Evolutionary conservation across 2,113 vertebrate genomes (phyloP), one percentile per base, ranked within the genome.

Genomic region (Oncorhynchus gorbuscha): DNA sequence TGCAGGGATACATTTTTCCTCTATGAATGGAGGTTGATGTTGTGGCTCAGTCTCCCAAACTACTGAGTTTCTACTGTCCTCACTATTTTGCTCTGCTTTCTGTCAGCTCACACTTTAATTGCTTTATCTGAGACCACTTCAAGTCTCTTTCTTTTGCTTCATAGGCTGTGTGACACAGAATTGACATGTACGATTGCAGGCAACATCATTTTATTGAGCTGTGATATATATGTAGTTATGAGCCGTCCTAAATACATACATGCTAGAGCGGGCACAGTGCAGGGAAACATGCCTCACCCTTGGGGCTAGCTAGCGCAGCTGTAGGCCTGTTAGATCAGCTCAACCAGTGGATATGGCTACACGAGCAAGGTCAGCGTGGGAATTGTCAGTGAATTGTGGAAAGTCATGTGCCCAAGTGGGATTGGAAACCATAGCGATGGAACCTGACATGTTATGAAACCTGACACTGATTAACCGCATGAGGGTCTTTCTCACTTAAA

Each of bases 271-370:
- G 87, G 83, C 85, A 87, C 16, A 28, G 39, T n/a, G 72, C 49
- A 26, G 68, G 72, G 74, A 76, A 79, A 70, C 73, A 73, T 76
- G 80, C 85, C 76, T 82, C 79, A 83, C 87, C 70, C 81, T 82
- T 76, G 65, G 81, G 83, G 85, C 79, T 77, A 83, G 26, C 65
- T 68, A 83, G 83, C 87, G 79, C 83, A 82, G 89, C 90, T 86
- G 86, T 84, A 87, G 90, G 90, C 89, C 88, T 84, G 88, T 91
- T 87, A 83, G 89, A 90, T 87, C 81, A 89, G 85, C 90, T 90
- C 88, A 89, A 88, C 77, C 81, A 74, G 86, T 89, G 85, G 73
- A 73, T 85, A 87, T 84, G 79, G 89, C 82, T 79, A 78, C 81
- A 88, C 65, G 84, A 87, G 82, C 90, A 91, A 92, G 90, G 90